Base-by-base conservation (phyloP, 2,888 invertebrate species). In the Stenichneumon culpator region DNA sequence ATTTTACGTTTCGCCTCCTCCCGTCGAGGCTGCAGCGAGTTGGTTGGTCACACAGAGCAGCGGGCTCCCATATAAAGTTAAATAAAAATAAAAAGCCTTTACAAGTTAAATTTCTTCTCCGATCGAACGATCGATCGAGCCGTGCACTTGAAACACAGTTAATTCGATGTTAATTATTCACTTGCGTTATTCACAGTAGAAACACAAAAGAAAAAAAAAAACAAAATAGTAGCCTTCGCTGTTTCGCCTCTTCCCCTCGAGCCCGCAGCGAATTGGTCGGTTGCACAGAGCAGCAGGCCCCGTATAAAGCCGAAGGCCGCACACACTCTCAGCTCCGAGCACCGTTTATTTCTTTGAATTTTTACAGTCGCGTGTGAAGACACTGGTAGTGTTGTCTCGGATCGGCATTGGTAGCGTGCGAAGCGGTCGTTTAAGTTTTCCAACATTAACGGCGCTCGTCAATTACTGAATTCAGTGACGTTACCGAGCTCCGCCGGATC, bases 291-390 rank as follows among this genome's bases (percentile, higher is more conserved):
- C 25, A 57, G 22, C 22, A 22, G 22, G 25, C 25, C 25, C 57
- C 57, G 25, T 25, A 14, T 25, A 44, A 28, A 54, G 54, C 25
- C 60, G 32, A 63, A 63, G 32, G 32, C 32, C 32, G 28, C 14
- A n/a, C 60, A 63, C 60, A 28, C 3, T 14, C 57, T 25, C 57
- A 16, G 6, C 60, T 1, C 28, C 7, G 16, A 32, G 25, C 60
- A 28, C 32, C 60, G 60, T 63, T 63, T 32, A 32, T 7, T 63
- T 63, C 60, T 63, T 63, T 63, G 60, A 63, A 63, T 32, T 63
- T 5, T 25, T n/a, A 16, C 16, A 16, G 44, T 44, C 14, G 44
- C 16, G 14, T 44, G 32, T 2, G 22, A 60, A 22, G 9, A 25
- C 60, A 63, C 11, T 57, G 25, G 7, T 4, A 52, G 52, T 63